These are phyloP conservation scores for Drosophila eugracilis DNA, from an alignment of 1,140 invertebrate genomes.

Conservation along the genomic window DNA sequence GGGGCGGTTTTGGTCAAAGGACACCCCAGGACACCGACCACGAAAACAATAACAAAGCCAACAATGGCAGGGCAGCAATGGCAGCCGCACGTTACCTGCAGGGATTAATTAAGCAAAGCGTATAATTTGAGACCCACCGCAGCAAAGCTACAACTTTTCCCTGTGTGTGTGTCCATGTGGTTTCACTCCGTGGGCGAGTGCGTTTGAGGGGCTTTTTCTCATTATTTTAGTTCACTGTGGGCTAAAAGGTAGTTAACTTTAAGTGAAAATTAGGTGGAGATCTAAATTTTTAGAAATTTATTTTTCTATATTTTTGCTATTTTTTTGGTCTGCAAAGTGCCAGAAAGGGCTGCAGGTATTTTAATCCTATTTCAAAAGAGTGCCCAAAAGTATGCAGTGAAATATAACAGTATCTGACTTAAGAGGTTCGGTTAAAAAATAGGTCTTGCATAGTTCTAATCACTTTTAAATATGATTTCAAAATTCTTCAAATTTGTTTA, in stretches of 20 bases:
- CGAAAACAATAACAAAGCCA: slow-evolving; percentile 27
- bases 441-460: too few relatives aligned
- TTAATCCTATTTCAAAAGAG: too few relatives aligned
- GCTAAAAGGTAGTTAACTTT: not conserved
- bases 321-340: not conserved
- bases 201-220: slow-evolving; percentile 1
- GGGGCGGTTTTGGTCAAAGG: slow-evolving; percentile 31
- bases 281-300: not conserved
- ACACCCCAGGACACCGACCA: slow-evolving; percentile 28
- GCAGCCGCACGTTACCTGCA: slow-evolving; percentile 48
- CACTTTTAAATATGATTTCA: too few relatives aligned
- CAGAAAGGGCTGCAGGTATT: too few relatives aligned
- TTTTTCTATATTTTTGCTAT: not conserved
- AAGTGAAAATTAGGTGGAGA: not conserved
- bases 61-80: slow-evolving; percentile 17
- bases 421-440: too few relatives aligned
- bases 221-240: slow-evolving; percentile 14
- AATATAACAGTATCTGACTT: too few relatives aligned
- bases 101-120: slow-evolving; percentile 74
- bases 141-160: slow-evolving; percentile 34
- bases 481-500: too few relatives aligned
- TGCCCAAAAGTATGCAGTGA: too few relatives aligned
- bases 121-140: slow-evolving; percentile 59
- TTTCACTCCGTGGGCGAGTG: slow-evolving; percentile 3
- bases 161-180: slow-evolving; percentile 10